Evolutionary conservation across 2,888 invertebrate species (phyloP), one percentile per base, ranked within the genome.

Genomic region (Cetonia aurata): DNA sequence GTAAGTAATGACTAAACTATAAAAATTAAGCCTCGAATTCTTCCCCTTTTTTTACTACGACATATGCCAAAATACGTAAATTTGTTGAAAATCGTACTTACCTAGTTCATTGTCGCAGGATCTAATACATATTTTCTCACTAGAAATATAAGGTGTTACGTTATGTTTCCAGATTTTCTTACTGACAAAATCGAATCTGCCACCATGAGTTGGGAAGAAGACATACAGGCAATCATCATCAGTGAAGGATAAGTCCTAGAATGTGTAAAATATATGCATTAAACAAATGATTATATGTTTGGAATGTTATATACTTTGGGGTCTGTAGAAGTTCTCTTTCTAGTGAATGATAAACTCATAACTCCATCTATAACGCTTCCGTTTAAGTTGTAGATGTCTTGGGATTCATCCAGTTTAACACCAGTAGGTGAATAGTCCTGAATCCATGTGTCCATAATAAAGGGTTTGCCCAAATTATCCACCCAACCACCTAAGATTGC

Each of bases 401-500:
- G 96, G 0, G 89, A 87, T 0, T 85, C 83, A 82, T 95, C 95
- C 12, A 93, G 84, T 44, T 55, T 67, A 12, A 67, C 67, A 9
- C 90, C 84, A 0, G 95, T 94, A 8, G 91, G 88, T 1, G 89
- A 89, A 85, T 96, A 96, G 0, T 94, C 94, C 68, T 87, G 87
- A 70, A 96, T 90, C 93, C 93, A 96, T 0, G 94, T 93, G 83
- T 96, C 96, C 93, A 95, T 94, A 19, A 96, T 83, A 86, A 95
- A 95, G 0, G 93, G 92, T 0, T 94, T 87, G 0, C 93, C 93
- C 0, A 87, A 89, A 62, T 90, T 88, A 81, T 96, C 95, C 31
- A 96, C 92, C 94, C 95, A 96, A 1, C 96, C 96, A 0, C 96
- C 96, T 17, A 96, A 87, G 19, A 96, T 89, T 0, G 95, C 93